These are phyloP conservation scores for Poicephalus gulielmi DNA, from an alignment of 2,113 vertebrate species.

Conservation along the genomic window DNA sequence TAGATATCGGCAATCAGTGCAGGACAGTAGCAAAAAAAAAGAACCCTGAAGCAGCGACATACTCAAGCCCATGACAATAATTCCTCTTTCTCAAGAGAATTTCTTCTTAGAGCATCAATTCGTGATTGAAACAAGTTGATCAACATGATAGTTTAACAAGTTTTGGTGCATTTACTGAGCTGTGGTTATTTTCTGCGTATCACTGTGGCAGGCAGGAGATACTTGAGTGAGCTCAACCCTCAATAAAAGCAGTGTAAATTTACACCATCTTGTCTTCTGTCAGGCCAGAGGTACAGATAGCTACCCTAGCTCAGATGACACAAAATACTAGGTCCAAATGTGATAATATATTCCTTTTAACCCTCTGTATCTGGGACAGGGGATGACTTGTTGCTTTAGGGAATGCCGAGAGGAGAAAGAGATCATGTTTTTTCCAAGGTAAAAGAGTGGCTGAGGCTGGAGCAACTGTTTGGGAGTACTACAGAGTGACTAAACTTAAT, in stretches of 20 bases:
- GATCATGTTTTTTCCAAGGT: not conserved
- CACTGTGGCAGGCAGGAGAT: not conserved
- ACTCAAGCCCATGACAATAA: not conserved
- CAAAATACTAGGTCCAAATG: not conserved
- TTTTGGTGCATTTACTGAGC: not conserved
- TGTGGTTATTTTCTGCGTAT: not conserved
- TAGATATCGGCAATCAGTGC: not conserved
- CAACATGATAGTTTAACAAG: not conserved
- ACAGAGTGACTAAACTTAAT: not conserved
- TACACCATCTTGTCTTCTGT: not conserved
- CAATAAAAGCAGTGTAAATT: not conserved
- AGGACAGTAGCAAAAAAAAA: not conserved
- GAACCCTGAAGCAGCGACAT: not conserved
- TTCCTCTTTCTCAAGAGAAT: not conserved
- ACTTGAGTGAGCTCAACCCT: not conserved
- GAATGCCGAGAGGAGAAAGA: not conserved
- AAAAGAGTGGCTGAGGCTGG: not conserved
- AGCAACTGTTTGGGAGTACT: not conserved
- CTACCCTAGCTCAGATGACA: not conserved
- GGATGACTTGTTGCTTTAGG: not conserved
- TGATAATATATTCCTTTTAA: not conserved
- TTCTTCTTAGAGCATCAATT: not conserved
- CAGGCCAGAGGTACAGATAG: not conserved
- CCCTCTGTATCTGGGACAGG: not conserved
- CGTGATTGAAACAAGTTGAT: not conserved